Conservation (phyloP, 2,797 vertebrate species). For the Squalus acanthias region DNA sequence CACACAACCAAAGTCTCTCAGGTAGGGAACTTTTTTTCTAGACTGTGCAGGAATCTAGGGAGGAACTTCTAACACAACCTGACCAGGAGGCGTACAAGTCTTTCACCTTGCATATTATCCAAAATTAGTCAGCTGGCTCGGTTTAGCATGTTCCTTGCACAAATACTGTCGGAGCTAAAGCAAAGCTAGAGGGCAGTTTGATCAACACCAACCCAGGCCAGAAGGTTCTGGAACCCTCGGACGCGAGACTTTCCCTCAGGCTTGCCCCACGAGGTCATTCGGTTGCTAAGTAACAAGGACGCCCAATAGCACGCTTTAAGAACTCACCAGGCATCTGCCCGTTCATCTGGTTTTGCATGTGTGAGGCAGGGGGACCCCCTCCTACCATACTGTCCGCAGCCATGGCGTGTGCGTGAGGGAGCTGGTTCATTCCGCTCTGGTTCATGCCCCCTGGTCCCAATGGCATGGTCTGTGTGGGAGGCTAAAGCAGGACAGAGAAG, state of each 20-base stretch:
- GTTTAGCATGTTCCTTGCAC: constrained; percentile 40
- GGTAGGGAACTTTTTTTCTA: too few species aligned
- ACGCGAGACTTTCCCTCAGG: constrained; percentile 60
- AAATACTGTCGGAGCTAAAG: constrained; percentile 69
- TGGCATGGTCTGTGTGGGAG: constrained; percentile 94
- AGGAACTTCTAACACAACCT: too few species aligned
- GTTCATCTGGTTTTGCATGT: constrained; percentile 99
- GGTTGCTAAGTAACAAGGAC: constrained; percentile 75
- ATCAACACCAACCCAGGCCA: constrained; percentile 74
- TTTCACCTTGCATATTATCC: too few species aligned
- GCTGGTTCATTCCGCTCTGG: constrained; percentile 83
- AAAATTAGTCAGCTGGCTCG: too few species aligned
- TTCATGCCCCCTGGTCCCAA: constrained; percentile 94
- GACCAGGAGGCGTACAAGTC: too few species aligned
- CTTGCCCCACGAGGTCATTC: constrained; percentile 59
- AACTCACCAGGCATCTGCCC: constrained; percentile 98
- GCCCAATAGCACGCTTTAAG: constrained; percentile 63
- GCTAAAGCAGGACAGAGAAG: constrained; percentile 68
- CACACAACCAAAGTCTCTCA: too few species aligned
- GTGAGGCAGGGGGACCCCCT: constrained; percentile 83
- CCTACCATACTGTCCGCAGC: constrained; percentile 90
- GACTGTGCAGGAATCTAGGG: too few species aligned
- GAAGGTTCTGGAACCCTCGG: constrained; percentile 53
- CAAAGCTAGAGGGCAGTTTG: constrained; percentile 68
- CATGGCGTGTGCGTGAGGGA: constrained; percentile 89